A percentile compares a stretch with the other conserved stretches of the same genome.
phyloP scores from a whole-genome alignment of 2,888 invertebrate species.

The Ormyrus pomaceus region DNA sequence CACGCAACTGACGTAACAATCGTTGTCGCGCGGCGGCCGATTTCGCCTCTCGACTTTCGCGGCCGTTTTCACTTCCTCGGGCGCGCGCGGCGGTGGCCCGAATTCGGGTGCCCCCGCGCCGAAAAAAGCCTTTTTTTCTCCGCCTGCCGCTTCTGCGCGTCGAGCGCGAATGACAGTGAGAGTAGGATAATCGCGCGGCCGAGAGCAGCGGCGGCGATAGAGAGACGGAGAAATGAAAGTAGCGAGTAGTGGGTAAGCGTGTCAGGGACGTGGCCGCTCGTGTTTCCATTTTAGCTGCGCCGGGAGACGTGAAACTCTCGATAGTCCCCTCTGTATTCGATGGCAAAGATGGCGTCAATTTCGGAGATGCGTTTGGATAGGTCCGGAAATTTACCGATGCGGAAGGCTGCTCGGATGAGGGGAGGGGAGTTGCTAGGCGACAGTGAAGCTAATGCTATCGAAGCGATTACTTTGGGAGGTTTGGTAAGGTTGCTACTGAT shows the following conservation, averaged over 20 bases:
- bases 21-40: not conserved
- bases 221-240: constrained; percentile 62
- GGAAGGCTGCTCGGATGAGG: no score
- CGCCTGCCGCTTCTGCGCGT: not conserved
- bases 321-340: no score
- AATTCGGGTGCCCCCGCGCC: no score
- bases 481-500: no score
- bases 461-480: no score
- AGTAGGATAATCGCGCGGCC: constrained; percentile 27
- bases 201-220: constrained; percentile 35
- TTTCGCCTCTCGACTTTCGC: constrained; percentile 34
- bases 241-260: constrained; percentile 57
- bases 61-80: constrained; percentile 17
- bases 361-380: no score
- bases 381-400: no score
- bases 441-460: no score
- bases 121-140: constrained; percentile 18
- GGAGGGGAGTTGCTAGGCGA: no score
- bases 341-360: no score
- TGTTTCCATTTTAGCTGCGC: constrained; percentile 53
- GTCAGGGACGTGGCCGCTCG: constrained; percentile 57
- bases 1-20: not conserved
- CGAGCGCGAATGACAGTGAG: constrained; percentile 27
- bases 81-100: not conserved
- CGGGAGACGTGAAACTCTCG: no score